phyloP scores from a whole-genome alignment of 2,113 vertebrate species.

The Ibidorhyncha struthersii region DNA sequence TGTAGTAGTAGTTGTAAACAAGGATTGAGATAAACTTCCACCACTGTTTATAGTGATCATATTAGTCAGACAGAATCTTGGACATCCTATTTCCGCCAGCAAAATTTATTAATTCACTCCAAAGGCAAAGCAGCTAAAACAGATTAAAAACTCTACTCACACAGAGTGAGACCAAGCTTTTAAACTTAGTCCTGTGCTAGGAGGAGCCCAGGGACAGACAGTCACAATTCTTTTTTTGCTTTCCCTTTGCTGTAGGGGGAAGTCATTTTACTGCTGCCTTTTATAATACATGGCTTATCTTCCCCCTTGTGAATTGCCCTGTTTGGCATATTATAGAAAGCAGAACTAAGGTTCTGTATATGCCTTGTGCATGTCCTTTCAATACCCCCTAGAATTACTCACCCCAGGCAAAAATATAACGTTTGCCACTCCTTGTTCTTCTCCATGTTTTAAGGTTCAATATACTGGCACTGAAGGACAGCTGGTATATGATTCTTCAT shows the following conservation, averaged over 20 bases:
- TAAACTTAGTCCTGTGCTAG: background rate
- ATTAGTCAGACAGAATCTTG: slow-evolving; percentile 32
- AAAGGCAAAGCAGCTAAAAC: slow-evolving; percentile 22
- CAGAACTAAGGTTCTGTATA: background rate
- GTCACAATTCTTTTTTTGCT: background rate
- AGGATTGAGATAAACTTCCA: slow-evolving; percentile 46
- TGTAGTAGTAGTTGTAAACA: background rate
- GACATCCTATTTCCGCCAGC: background rate
- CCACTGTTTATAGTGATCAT: slow-evolving; percentile 13
- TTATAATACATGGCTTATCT: background rate
- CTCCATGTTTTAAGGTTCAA: background rate
- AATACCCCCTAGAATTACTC: background rate
- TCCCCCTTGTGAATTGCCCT: background rate
- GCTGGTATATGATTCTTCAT: background rate
- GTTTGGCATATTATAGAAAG: background rate
- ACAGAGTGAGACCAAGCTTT: background rate
- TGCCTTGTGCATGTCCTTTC: background rate
- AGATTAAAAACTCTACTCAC: slow-evolving; percentile 40
- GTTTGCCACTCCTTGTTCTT: background rate
- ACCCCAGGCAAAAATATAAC: background rate
- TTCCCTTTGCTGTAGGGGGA: background rate
- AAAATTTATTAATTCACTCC: slow-evolving; percentile 29
- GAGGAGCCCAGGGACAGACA: background rate
- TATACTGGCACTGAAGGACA: background rate
- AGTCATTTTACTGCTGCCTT: background rate